phyloP scores from a whole-genome alignment of 2,113 vertebrate genomes.

The Misgurnus anguillicaudatus region DNA sequence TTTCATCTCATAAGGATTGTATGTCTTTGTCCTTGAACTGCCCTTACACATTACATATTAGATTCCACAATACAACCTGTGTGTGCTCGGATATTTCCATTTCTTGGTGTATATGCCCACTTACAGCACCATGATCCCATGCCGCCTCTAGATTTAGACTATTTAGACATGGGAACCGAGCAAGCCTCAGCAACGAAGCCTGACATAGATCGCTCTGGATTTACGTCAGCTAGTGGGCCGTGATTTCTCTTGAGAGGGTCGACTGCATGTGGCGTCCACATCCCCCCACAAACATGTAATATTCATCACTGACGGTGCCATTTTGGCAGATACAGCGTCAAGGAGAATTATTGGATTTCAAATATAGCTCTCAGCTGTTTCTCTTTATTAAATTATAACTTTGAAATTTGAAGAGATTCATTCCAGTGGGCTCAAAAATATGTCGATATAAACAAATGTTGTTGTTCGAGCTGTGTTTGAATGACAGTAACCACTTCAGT shows the following conservation, averaged over 20 bases:
- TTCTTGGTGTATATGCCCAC: constrained; percentile 16
- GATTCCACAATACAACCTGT: neutral
- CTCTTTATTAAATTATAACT: neutral
- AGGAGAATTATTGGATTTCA: neutral
- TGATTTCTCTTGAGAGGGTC: constrained; percentile 33
- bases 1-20: constrained; percentile 10
- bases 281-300: constrained; percentile 29
- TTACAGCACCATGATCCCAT: constrained; percentile 22
- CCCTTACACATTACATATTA: neutral
- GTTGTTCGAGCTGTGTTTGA: constrained; percentile 29
- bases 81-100: neutral
- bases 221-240: constrained; percentile 44
- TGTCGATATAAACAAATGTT: constrained; percentile 3
- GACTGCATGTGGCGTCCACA: constrained; percentile 4
- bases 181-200: constrained; percentile 32
- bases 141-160: constrained; percentile 49
- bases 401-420: neutral
- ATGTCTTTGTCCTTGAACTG: constrained; percentile 1
- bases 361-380: constrained; percentile 6
- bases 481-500: constrained; percentile 6
- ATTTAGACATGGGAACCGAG: neutral
- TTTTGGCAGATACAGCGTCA: constrained; percentile 6
- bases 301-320: constrained; percentile 23
- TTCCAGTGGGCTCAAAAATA: neutral
- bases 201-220: constrained; percentile 42